Evolutionary conservation across 1,140 invertebrate genomes (phyloP).

Genomic region (Neotoxoptera formosana): DNA sequence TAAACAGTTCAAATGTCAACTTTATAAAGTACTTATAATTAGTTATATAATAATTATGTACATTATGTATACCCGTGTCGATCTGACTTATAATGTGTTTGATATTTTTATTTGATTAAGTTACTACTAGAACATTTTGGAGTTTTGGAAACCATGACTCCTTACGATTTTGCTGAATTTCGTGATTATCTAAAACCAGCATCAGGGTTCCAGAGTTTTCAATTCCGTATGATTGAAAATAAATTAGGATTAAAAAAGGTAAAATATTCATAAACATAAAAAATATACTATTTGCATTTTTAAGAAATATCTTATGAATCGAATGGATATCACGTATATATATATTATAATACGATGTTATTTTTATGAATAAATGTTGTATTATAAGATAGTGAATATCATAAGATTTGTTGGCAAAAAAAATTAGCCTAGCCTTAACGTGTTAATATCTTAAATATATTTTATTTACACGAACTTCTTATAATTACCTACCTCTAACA

Average conservation of each 20-base stretch:
- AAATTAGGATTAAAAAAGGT: conserved; percentile 90
- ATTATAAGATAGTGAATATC: not conserved
- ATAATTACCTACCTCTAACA: not conserved
- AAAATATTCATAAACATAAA: conserved; percentile 38
- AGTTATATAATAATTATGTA: not conserved
- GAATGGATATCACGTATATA: not conserved
- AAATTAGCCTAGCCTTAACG: not conserved
- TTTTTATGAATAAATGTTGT: not conserved
- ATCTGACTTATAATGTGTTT: not conserved
- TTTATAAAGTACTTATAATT: not conserved
- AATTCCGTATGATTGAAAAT: conserved; percentile 96
- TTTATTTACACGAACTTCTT: not conserved
- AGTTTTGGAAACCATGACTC: conserved; percentile 98
- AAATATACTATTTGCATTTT: not conserved
- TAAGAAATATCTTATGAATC: not conserved
- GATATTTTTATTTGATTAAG: conserved; percentile 67
- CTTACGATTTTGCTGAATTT: conserved; percentile 97
- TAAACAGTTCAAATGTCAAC: not conserved
- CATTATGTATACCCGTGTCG: not conserved
- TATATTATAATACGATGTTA: not conserved
- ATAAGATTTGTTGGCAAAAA: not conserved
- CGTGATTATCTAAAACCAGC: conserved; percentile 89
- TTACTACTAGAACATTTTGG: conserved; percentile 95
- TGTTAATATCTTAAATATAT: not conserved
- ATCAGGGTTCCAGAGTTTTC: conserved; percentile 96